phyloP scores from a whole-genome alignment of 2,113 vertebrate genomes.

The Chaetops frenatus region DNA sequence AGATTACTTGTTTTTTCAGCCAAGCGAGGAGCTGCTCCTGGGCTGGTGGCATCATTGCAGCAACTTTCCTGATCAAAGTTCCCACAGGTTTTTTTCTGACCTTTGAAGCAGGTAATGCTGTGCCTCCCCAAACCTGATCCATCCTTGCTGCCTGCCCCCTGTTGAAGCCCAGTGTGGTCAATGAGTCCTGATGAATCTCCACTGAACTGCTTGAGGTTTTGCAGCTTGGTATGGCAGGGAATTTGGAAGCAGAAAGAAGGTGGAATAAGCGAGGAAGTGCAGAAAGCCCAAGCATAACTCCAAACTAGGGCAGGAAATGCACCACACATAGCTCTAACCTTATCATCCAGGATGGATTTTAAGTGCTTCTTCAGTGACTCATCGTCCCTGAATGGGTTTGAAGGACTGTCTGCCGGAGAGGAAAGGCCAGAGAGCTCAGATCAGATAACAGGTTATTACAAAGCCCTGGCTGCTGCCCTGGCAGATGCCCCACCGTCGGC shows the following conservation, averaged over 20 bases:
- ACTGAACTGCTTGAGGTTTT: neutral
- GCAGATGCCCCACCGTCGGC: too few relatives aligned
- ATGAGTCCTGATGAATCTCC: fast-evolving
- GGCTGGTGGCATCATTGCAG: neutral
- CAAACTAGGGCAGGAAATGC: constrained; percentile 39
- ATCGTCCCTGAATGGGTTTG: constrained; percentile 12
- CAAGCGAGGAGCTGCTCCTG: neutral
- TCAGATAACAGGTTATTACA: neutral
- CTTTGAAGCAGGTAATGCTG: fast-evolving
- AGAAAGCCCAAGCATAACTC: neutral
- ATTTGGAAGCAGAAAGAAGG: neutral
- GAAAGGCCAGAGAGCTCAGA: neutral
- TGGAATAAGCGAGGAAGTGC: neutral
- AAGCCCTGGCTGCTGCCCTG: neutral
- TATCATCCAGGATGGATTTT: constrained; percentile 7
- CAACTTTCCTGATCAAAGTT: neutral
- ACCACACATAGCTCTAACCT: neutral
- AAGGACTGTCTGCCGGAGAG: neutral
- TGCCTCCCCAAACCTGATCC: neutral
- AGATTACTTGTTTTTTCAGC: neutral
- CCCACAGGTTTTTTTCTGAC: neutral
- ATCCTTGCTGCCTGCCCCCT: neutral
- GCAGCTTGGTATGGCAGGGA: neutral
- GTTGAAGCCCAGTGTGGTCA: neutral
- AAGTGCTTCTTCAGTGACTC: constrained; percentile 54